Conservation (phyloP, 2,797 vertebrate species). For the Enteromius afrohamiltoni region DNA sequence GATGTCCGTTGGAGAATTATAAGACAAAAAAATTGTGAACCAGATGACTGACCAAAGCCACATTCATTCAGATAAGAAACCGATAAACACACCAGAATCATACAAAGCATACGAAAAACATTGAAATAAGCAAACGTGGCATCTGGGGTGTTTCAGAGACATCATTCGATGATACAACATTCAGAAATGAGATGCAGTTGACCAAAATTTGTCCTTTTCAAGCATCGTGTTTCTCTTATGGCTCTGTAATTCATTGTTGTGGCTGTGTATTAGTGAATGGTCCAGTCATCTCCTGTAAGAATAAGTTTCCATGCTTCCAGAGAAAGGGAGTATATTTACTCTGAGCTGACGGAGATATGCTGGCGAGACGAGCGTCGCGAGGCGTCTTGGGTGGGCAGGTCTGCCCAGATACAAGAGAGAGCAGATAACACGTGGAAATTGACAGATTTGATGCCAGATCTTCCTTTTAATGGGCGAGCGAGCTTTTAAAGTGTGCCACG, state of each 20-base stretch:
- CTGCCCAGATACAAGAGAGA: constrained; percentile 59
- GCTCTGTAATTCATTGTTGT: constrained; percentile 73
- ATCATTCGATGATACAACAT: constrained; percentile 27
- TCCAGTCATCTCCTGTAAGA: constrained; percentile 67
- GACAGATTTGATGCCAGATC: constrained; percentile 76
- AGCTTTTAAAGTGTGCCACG: constrained; percentile 62
- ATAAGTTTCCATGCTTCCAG: constrained; percentile 65
- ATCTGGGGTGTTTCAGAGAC: constrained; percentile 38
- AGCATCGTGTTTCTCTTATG: constrained; percentile 54
- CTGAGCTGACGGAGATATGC: constrained; percentile 70
- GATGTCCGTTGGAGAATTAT: not conserved
- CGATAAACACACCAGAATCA: constrained; percentile 54
- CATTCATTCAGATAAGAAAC: constrained; percentile 28
- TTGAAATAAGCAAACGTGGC: constrained; percentile 19
- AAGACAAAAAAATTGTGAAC: not conserved
- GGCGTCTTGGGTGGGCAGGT: constrained; percentile 79
- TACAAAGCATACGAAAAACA: constrained; percentile 4
- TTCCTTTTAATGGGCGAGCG: constrained; percentile 67
- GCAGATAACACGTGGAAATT: constrained; percentile 66
- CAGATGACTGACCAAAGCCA: not conserved
- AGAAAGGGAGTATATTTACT: constrained; percentile 77
- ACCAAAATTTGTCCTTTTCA: not conserved
- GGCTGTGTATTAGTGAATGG: constrained; percentile 73
- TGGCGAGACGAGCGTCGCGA: constrained; percentile 70
- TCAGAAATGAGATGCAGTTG: not conserved